These are phyloP conservation scores for Micropoecilia bifurca DNA, from an alignment of 2,797 vertebrate genomes.

Conservation along the genomic window DNA sequence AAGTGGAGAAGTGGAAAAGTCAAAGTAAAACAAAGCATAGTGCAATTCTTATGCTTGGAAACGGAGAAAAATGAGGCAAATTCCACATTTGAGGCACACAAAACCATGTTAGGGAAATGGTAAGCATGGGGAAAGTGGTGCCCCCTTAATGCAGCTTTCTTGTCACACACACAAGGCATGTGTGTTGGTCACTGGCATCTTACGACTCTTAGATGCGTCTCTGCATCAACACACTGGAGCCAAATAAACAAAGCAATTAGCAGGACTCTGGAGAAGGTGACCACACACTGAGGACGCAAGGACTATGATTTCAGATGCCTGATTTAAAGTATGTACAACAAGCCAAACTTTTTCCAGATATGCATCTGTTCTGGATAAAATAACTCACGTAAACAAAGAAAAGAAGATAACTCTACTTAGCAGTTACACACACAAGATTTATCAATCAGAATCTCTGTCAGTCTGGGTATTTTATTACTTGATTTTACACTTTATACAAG, in stretches of 20 bases:
- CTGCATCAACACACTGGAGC: not conserved
- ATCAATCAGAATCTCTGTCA: conserved; percentile 4
- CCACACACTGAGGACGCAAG: too few species aligned
- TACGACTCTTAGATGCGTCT: not conserved
- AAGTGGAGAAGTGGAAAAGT: not conserved
- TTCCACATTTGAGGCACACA: not conserved
- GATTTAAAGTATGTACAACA: not conserved
- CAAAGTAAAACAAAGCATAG: not conserved
- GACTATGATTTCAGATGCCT: not conserved
- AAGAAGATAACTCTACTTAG: conserved; percentile 1
- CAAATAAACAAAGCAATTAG: not conserved
- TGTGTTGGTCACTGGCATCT: not conserved
- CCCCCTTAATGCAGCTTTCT: not conserved
- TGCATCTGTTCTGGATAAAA: conserved; percentile 5
- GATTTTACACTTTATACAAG: conserved; percentile 4
- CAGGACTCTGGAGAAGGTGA: not conserved
- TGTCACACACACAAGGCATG: not conserved
- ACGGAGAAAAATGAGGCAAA: not conserved
- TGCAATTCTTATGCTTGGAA: not conserved
- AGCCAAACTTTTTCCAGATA: not conserved
- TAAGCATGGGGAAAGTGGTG: not conserved
- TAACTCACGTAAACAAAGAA: not conserved
- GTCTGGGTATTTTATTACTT: conserved; percentile 23
- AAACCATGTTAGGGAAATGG: not conserved
- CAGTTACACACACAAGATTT: conserved; percentile 6